Base-by-base conservation (phyloP, 2,113 vertebrate species). In the Apaloderma vittatum region DNA sequence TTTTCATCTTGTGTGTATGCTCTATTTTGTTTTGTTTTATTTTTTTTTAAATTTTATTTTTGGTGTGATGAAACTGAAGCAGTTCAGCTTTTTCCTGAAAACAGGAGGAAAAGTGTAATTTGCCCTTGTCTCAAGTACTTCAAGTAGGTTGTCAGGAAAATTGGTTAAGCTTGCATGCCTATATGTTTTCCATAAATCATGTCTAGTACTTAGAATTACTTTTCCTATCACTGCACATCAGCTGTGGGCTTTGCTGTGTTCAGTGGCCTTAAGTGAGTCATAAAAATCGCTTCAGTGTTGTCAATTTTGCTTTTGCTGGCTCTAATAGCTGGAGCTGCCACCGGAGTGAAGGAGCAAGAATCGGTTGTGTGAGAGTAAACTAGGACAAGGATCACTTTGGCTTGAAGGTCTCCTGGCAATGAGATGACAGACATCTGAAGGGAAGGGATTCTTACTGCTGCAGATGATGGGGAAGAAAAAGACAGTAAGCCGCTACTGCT, bases 121-220 rank as follows among this genome's bases (percentile, higher is more conserved):
- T 92, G 58, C 62, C 57, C 1, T 4, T 63, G 48, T 67, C 62
- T 57, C 82, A 59, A 79, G 62, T 88, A 45, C 67, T 79, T 88
- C 54, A 61, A 24, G 45, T 22, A 92, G 26, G 32, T 86, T 92
- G 49, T 79, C 54, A 58, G 83, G 86, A 80, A 96, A 93, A 88
- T 24, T 86, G 75, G 45, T 52, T 63, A 55, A 82, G 46, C 61
- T 32, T 75, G 15, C 52, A 48, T 20, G 37, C 34, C 40, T 0
- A 23, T 71, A 54, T 88, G 75, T 59, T 92, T 92, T 76, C 76
- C 83, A 46, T 18, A 75, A 82, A 37, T 65, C 45, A 29, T 34
- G 52, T 73, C 63, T 91, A 43, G 27, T 80, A 65, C n/a, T 80
- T 49, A 30, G 15, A 86, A 63, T 51, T 52, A 61, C 75, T 80